A percentile compares a stretch with the other conserved stretches of the same genome.
Evolutionary conservation across 2,888 invertebrate species (phyloP).

Genomic region (Limnephilus lunatus): DNA sequence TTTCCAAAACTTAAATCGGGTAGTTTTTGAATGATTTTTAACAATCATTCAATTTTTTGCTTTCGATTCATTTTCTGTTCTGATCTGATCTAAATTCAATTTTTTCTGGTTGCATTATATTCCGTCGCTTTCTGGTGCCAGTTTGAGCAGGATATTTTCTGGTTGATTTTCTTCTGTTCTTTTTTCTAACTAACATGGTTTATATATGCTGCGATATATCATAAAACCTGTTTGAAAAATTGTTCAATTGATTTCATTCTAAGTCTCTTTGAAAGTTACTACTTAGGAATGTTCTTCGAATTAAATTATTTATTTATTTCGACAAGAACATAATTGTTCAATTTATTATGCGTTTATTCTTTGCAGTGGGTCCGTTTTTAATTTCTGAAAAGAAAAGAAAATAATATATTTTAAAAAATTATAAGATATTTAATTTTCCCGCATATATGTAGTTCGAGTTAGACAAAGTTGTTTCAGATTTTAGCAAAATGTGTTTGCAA

Average conservation of each 20-base stretch:
- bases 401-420: not conserved
- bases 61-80: not conserved
- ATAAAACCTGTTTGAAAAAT: not conserved
- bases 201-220: conserved; percentile 28
- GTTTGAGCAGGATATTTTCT: conserved; percentile 53
- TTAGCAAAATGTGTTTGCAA: too few relatives aligned
- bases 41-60: not conserved
- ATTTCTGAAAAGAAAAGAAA: not conserved
- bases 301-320: not conserved
- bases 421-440: too few relatives aligned
- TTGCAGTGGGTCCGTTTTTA: not conserved
- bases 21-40: not conserved
- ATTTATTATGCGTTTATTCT: not conserved
- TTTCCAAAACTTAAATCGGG: not conserved
- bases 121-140: conserved; percentile 64
- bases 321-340: not conserved
- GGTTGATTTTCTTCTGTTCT: conserved; percentile 47
- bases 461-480: too few relatives aligned
- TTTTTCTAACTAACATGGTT: conserved; percentile 57
- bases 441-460: too few relatives aligned
- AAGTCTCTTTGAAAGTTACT: not conserved
- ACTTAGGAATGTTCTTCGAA: not conserved
- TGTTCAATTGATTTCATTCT: not conserved
- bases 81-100: conserved; percentile 45
- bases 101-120: conserved; percentile 13